These are phyloP conservation scores for Albula glossodonta DNA, from an alignment of 2,113 vertebrate genomes.

Conservation along the genomic window DNA sequence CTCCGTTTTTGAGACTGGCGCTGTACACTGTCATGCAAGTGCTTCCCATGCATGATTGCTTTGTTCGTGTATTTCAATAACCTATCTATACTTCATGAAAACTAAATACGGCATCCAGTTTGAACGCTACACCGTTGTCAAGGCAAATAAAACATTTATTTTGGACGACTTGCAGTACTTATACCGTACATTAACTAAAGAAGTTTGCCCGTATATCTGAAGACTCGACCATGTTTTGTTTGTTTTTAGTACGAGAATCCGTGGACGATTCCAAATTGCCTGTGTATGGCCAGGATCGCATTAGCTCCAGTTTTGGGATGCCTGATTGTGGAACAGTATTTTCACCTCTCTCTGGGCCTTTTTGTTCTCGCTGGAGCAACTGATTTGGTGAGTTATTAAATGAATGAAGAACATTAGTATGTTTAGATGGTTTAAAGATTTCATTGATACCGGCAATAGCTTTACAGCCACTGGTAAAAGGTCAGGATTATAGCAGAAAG, in stretches of 20 bases:
- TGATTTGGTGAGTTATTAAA: constrained; percentile 79
- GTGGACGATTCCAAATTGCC: constrained; percentile 93
- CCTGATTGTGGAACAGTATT: constrained; percentile 88
- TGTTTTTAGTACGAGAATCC: constrained; percentile 91
- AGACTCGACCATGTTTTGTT: neutral
- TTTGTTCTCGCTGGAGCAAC: constrained; percentile 91
- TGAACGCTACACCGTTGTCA: neutral
- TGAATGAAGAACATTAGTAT: neutral
- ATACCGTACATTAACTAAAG: too few species aligned
- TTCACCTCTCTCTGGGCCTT: constrained; percentile 84
- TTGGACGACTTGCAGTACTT: neutral
- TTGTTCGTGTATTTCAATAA: too few species aligned
- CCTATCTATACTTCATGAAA: too few species aligned
- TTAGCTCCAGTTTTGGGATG: constrained; percentile 89
- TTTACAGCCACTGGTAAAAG: too few species aligned
- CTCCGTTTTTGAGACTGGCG: too few species aligned
- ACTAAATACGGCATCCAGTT: neutral
- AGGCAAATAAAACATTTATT: neutral
- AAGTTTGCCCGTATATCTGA: neutral
- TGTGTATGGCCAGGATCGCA: constrained; percentile 89
- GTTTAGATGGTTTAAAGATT: neutral
- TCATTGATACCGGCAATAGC: neutral
- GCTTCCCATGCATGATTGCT: too few species aligned
- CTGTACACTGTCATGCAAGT: too few species aligned
- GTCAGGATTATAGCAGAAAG: too few species aligned